Evolutionary conservation across 2,113 vertebrate genomes (phyloP).

Genomic region (Ailuropoda melanoleuca): DNA sequence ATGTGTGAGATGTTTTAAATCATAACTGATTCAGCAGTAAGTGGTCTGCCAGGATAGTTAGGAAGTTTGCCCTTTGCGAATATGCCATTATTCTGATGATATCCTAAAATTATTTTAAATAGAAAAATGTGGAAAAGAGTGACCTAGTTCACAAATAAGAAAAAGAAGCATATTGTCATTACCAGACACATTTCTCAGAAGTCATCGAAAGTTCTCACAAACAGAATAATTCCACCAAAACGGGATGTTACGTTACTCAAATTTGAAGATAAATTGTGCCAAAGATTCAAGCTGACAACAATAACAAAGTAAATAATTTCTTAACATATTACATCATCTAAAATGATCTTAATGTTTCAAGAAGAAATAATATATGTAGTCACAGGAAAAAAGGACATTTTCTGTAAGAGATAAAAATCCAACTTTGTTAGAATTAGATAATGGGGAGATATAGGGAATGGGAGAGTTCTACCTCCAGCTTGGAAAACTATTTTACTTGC

Average conservation of each 20-base stretch:
- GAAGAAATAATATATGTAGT: background rate
- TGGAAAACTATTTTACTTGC: conserved; percentile 14
- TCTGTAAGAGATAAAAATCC: background rate
- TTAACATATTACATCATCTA: background rate
- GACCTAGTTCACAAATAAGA: conserved; percentile 30
- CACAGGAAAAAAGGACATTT: background rate
- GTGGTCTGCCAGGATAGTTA: conserved; percentile 53
- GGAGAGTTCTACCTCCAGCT: background rate
- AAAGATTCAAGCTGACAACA: conserved; percentile 24
- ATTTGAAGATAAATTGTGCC: background rate
- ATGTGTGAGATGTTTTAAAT: conserved; percentile 40
- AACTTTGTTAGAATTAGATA: background rate
- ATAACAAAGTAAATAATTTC: background rate
- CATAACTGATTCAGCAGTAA: conserved; percentile 66
- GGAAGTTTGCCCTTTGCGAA: background rate
- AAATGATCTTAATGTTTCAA: background rate
- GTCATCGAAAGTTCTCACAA: conserved; percentile 15
- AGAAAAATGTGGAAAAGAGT: conserved; percentile 46
- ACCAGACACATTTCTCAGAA: conserved; percentile 45
- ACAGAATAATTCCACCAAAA: conserved; percentile 27
- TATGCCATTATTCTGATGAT: conserved; percentile 55
- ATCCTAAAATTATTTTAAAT: conserved; percentile 38
- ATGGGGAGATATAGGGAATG: background rate
- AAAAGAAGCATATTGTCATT: conserved; percentile 17
- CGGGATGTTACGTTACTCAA: background rate